Percentiles rank a stretch among this genome's conserved stretches.
Evolutionary conservation across 2,888 invertebrate species (phyloP).

Genomic region (Drosophila aldrichi): DNA sequence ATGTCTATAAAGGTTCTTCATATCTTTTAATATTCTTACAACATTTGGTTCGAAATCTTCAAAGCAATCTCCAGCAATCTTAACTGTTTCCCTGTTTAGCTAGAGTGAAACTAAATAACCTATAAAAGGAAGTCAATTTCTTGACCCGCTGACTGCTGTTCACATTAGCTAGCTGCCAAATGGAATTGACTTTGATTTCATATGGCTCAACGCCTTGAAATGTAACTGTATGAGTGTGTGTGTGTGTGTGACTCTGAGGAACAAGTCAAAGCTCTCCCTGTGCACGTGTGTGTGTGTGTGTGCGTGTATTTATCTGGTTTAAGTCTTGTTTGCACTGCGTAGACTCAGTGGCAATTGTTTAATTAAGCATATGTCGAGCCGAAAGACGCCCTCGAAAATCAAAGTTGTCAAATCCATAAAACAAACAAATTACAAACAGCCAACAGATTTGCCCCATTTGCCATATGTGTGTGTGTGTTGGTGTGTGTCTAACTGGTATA

Average conservation of each 20-base stretch:
- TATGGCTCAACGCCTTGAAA: slow-evolving; percentile 24
- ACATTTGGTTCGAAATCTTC: too few relatives aligned
- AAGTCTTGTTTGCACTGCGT: slow-evolving; percentile 51
- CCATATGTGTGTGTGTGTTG: slow-evolving; percentile 2
- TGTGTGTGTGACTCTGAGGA: slow-evolving; percentile 3
- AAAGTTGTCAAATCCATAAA: slow-evolving; percentile 73
- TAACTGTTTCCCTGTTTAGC: too few relatives aligned
- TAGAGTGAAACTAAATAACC: background rate
- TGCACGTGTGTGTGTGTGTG: slow-evolving; percentile 6
- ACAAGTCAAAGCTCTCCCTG: slow-evolving; percentile 32
- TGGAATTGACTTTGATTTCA: slow-evolving; percentile 36
- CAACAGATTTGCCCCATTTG: slow-evolving; percentile 60
- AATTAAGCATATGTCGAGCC: slow-evolving; percentile 61
- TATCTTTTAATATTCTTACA: too few relatives aligned
- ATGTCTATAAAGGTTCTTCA: too few relatives aligned
- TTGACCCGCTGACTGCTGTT: slow-evolving; percentile 26
- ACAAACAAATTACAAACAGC: slow-evolving; percentile 73
- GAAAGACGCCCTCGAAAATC: slow-evolving; percentile 55
- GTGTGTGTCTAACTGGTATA: slow-evolving; percentile 24
- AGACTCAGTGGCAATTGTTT: slow-evolving; percentile 54
- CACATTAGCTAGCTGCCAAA: background rate
- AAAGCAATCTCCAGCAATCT: too few relatives aligned
- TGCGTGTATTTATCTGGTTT: slow-evolving; percentile 38
- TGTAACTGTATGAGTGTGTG: slow-evolving; percentile 3
- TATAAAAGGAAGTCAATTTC: slow-evolving; percentile 14